phyloP scores from a whole-genome alignment of 1,140 invertebrate genomes.

The Philaenus spumarius region DNA sequence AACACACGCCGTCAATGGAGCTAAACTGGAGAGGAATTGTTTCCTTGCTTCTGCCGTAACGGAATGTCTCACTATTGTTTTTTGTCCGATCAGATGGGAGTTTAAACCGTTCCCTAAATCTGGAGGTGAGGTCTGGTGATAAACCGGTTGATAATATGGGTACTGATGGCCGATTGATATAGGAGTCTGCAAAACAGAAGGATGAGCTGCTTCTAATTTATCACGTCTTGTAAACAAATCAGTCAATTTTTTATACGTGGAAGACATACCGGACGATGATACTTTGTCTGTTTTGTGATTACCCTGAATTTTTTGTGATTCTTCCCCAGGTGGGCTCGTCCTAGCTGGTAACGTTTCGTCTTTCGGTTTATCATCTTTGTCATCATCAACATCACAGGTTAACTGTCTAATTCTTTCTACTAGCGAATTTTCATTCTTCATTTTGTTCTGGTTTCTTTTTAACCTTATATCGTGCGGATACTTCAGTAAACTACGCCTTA shows the following conservation, averaged over 20 bases:
- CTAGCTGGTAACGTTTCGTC: constrained; percentile 21
- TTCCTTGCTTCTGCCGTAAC: constrained; percentile 48
- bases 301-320: constrained; percentile 28
- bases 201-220: constrained; percentile 33
- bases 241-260: constrained; percentile 60
- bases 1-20: constrained; percentile 66
- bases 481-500: constrained; percentile 61
- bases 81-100: constrained; percentile 5
- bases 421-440: constrained; percentile 56
- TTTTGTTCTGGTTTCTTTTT: constrained; percentile 41
- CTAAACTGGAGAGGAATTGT: constrained; percentile 66
- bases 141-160: constrained; percentile 28
- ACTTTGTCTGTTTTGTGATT: constrained; percentile 19
- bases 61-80: constrained; percentile 19
- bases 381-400: constrained; percentile 72
- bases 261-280: constrained; percentile 38
- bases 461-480: constrained; percentile 40
- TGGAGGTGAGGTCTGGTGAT: constrained; percentile 36
- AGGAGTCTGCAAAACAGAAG: constrained; percentile 18
- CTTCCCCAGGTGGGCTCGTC: constrained; percentile 47
- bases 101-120: constrained; percentile 50
- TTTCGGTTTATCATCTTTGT: constrained; percentile 32
- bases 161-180: constrained; percentile 27
- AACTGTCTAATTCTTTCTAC: constrained; percentile 72
- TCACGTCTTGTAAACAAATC: constrained; percentile 51